Base-by-base conservation (phyloP, 2,797 vertebrate genomes). In the Melanogrammus aeglefinus region DNA sequence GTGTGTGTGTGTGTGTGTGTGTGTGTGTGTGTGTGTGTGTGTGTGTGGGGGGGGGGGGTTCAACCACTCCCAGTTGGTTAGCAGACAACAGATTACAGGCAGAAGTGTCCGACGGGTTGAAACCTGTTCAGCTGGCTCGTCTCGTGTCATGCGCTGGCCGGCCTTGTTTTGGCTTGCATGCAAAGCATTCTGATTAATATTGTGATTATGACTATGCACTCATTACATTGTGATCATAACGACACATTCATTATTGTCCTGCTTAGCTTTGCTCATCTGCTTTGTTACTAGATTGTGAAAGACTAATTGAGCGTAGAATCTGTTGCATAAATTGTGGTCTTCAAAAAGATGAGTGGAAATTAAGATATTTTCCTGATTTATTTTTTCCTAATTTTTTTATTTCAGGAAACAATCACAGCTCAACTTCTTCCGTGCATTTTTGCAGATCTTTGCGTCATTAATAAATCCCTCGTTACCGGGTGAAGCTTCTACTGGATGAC, bases 91-190 rank as follows among this genome's bases (percentile, higher is more conserved):
- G 81, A 83, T 85, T 83, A 80, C 76, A 86, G 76, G 82, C 83
- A 83, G 79, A 41, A 84, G 81, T 78, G 79, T 75, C 81, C 81
- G 79, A 80, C 91, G n/a, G 77, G 93, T 84, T 86, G 76, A 82
- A 88, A 90, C 93, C 78, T 92, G 92, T 88, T 85, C 69, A 80
- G 84, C 77, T 89, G 80, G 84, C 80, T 87, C n/a, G 21, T 78
- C 83, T 76, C 27, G 33, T 4, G 57, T 80, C 47, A 79, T 81
- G 74, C 75, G 35, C 31, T 16, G 74, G 66, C 66, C 18, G 47
- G 36, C 69, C 63, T 72, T 57, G 12, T 80, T 73, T 39, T 69
- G 21, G 47, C 74, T 31, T 69, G 18, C 74, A 72, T 31, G 41
- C 8, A 29, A 24, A 51, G 47, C 47, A 51, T 51, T 51, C 4